Evolutionary conservation across 1,140 invertebrate species (phyloP).

Genomic region (Leptinotarsa defecta): DNA sequence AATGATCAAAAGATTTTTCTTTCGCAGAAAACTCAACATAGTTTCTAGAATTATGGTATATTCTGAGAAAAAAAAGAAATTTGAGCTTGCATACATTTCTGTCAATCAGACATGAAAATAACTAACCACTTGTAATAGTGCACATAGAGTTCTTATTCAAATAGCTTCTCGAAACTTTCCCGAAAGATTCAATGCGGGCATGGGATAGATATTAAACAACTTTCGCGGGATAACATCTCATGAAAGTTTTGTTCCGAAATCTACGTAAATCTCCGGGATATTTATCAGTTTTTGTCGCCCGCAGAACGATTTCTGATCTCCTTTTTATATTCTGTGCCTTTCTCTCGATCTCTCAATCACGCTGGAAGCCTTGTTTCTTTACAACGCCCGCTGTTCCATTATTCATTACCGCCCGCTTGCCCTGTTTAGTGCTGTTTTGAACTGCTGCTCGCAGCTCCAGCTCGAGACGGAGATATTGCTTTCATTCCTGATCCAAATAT

Average conservation of each 20-base stretch:
- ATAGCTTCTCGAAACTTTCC: neutral
- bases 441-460: constrained; percentile 25
- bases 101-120: too few species aligned
- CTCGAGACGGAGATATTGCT: constrained; percentile 34
- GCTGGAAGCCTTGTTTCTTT: constrained; percentile 53
- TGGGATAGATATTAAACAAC: constrained; percentile 29
- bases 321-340: constrained; percentile 54
- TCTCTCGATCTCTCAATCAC: constrained; percentile 54
- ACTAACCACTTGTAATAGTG: too few species aligned
- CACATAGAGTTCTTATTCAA: too few species aligned
- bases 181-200: neutral
- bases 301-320: constrained; percentile 55
- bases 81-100: too few species aligned
- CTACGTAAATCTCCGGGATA: constrained; percentile 50
- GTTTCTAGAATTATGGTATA: too few species aligned
- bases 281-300: constrained; percentile 55
- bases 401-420: constrained; percentile 51
- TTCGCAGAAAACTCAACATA: too few species aligned
- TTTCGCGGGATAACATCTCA: constrained; percentile 39
- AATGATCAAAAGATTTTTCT: too few species aligned
- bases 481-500: constrained; percentile 32
- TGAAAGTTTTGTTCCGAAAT: constrained; percentile 41
- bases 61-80: too few species aligned
- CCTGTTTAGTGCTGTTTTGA: constrained; percentile 46
- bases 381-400: constrained; percentile 52